Evolutionary conservation across 2,888 invertebrate species (phyloP).

Genomic region (Leptopilina drosophilae): DNA sequence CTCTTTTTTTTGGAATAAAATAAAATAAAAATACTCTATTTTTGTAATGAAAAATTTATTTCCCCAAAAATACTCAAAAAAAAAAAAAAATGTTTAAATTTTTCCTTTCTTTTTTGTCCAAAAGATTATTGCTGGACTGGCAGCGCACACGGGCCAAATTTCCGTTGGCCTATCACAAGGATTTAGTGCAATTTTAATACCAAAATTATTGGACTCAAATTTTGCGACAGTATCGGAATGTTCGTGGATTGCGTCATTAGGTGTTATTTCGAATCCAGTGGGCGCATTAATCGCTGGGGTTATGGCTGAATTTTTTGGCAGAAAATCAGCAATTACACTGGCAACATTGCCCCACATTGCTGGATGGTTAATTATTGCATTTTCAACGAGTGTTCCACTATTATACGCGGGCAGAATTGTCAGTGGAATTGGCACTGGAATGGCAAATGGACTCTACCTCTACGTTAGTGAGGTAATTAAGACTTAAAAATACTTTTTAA

Average conservation of each 20-base stretch:
- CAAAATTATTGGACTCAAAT: slow-evolving; percentile 81
- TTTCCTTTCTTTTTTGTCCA: slow-evolving; percentile 57
- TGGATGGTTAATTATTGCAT: slow-evolving; percentile 85
- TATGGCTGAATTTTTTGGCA: slow-evolving; percentile 83
- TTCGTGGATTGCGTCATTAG: slow-evolving; percentile 87
- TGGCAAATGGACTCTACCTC: slow-evolving; percentile 73
- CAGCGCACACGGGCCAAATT: slow-evolving; percentile 86
- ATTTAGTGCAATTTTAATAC: slow-evolving; percentile 86
- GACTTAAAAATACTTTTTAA: too few species aligned
- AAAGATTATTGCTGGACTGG: slow-evolving; percentile 84
- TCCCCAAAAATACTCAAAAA: neutral
- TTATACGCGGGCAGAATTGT: slow-evolving; percentile 84
- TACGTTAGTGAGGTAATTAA: slow-evolving; percentile 71
- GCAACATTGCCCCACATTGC: slow-evolving; percentile 83
- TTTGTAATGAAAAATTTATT: too few species aligned
- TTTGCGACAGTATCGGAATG: slow-evolving; percentile 81
- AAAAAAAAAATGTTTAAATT: neutral
- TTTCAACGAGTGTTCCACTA: slow-evolving; percentile 81
- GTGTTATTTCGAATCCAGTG: slow-evolving; percentile 85
- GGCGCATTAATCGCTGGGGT: slow-evolving; percentile 85
- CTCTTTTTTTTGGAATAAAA: too few species aligned
- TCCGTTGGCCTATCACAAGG: slow-evolving; percentile 87
- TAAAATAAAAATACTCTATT: too few species aligned
- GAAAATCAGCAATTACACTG: slow-evolving; percentile 82
- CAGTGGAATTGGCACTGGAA: slow-evolving; percentile 84